A percentile compares a stretch with the other conserved stretches of the same genome.
Conservation (phyloP, 1,140 invertebrate genomes). For the Ctenoplectra terminalis region DNA sequence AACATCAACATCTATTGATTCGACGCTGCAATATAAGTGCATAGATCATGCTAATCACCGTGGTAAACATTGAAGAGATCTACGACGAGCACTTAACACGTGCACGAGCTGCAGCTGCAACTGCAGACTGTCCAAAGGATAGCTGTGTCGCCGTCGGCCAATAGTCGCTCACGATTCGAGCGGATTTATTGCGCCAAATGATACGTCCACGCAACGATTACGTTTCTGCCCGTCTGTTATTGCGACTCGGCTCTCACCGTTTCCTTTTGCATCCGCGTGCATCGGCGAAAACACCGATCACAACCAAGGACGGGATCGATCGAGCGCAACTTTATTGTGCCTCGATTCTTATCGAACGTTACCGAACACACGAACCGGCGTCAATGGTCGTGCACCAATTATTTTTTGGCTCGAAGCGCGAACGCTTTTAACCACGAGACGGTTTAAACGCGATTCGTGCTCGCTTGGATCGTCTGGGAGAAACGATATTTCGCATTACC, state of each 20-base stretch:
- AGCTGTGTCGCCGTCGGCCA: slow-evolving; percentile 38
- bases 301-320: slow-evolving; percentile 12
- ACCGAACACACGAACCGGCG: not conserved
- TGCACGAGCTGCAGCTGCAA: slow-evolving; percentile 34
- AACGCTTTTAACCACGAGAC: not conserved
- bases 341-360: not conserved
- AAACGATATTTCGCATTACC: no score
- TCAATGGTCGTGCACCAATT: slow-evolving; percentile 12
- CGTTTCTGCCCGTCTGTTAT: slow-evolving; percentile 4
- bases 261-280: slow-evolving; percentile 21
- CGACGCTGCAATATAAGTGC: not conserved
- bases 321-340: not conserved
- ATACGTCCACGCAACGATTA: slow-evolving; percentile 49
- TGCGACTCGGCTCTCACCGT: not conserved
- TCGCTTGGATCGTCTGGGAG: no score
- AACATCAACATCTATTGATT: not conserved
- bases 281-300: slow-evolving; percentile 29
- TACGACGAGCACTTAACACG: slow-evolving; percentile 15
- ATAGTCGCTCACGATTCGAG: slow-evolving; percentile 33
- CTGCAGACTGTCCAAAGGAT: slow-evolving; percentile 37
- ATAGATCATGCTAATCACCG: slow-evolving; percentile 2
- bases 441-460: no score
- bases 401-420: not conserved
- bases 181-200: slow-evolving; percentile 48
- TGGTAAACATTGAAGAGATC: slow-evolving; percentile 13